phyloP scores from a whole-genome alignment of 2,888 invertebrate species.

The Nudaria mundana region DNA sequence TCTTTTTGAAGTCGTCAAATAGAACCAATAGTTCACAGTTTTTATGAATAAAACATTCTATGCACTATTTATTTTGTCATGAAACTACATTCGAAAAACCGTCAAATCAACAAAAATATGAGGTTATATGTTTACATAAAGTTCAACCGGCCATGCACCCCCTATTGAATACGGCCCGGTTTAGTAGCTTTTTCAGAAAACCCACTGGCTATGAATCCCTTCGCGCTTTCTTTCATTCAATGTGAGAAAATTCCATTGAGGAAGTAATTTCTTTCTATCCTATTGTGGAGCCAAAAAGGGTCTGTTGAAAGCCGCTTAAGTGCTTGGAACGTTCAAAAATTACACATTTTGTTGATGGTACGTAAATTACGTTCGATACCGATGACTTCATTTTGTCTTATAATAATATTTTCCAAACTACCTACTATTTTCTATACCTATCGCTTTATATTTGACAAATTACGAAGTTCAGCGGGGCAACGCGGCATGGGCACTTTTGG shows the following conservation, averaged over 20 bases:
- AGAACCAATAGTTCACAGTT: too few relatives aligned
- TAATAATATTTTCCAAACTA: too few relatives aligned
- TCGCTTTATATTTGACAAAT: too few relatives aligned
- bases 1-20: too few relatives aligned
- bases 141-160: slow-evolving; percentile 45
- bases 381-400: background rate
- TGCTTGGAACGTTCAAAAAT: slow-evolving; percentile 32
- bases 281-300: slow-evolving; percentile 43
- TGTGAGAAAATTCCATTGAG: slow-evolving; percentile 65
- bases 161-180: slow-evolving; percentile 46
- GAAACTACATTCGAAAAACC: too few relatives aligned
- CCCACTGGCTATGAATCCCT: slow-evolving; percentile 59
- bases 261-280: slow-evolving; percentile 60
- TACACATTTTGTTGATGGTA: slow-evolving; percentile 22
- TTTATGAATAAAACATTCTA: too few relatives aligned
- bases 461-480: too few relatives aligned
- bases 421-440: too few relatives aligned
- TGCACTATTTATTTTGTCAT: too few relatives aligned
- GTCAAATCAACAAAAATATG: too few relatives aligned
- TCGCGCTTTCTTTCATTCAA: slow-evolving; percentile 49
- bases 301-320: slow-evolving; percentile 29
- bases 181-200: slow-evolving; percentile 62
- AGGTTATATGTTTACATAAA: too few relatives aligned
- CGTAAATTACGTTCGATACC: slow-evolving; percentile 11
- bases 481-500: too few relatives aligned